Percentiles rank a stretch among this genome's conserved stretches.
These are phyloP conservation scores for Phenganax subtilis DNA, from an alignment of 92 coral and sea anemone species.

Conservation along the genomic window DNA sequence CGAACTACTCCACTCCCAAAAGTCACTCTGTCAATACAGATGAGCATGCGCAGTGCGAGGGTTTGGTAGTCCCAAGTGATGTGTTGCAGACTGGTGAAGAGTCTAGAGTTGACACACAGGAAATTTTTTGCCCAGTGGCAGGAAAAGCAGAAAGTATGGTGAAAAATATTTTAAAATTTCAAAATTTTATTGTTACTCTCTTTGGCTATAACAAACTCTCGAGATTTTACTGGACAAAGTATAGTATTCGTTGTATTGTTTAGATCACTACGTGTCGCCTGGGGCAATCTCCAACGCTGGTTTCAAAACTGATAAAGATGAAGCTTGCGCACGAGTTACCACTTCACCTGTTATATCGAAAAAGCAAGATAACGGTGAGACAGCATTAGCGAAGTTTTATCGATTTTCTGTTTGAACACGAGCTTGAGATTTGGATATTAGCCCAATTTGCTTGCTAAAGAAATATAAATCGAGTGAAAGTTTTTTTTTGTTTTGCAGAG, in stretches of 20 bases:
- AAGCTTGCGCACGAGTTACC: neutral
- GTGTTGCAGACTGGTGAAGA: neutral
- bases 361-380: neutral
- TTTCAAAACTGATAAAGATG: constrained; percentile 10
- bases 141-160: too few relatives aligned
- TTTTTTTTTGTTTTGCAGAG: too few relatives aligned
- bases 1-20: neutral
- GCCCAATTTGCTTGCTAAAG: too few relatives aligned
- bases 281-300: constrained; percentile 18
- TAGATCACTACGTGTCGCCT: neutral
- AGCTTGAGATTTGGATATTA: too few relatives aligned
- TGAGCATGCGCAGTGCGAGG: neutral
- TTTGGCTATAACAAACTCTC: too few relatives aligned
- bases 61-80: neutral
- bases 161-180: too few relatives aligned
- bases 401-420: neutral
- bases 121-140: too few relatives aligned
- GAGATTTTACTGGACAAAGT: too few relatives aligned
- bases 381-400: neutral
- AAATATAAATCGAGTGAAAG: too few relatives aligned
- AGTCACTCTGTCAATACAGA: neutral
- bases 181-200: too few relatives aligned
- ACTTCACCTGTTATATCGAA: neutral
- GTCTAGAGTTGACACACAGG: neutral
- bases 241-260: neutral